Evolutionary conservation across 2,113 vertebrate genomes (phyloP).

Genomic region (Cebus imitator): DNA sequence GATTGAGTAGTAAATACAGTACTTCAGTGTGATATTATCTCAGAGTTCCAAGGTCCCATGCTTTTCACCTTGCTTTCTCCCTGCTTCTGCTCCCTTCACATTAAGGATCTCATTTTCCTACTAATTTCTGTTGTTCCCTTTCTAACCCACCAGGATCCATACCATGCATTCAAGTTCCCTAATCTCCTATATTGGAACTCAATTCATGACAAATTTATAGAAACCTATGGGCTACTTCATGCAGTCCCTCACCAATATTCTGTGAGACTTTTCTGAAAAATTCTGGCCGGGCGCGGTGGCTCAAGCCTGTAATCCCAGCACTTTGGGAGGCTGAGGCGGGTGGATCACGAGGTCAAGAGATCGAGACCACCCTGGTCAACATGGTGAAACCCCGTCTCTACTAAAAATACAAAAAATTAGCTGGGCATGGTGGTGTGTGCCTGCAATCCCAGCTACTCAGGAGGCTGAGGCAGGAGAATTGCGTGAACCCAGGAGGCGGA

Average conservation of each 20-base stretch:
- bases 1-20: neutral
- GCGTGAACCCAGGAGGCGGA: no score
- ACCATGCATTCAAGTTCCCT: neutral
- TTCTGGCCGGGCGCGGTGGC: neutral
- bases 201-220: neutral
- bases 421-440: no score
- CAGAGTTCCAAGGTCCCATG: neutral
- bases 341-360: no score
- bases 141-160: neutral
- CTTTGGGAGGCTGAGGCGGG: no score
- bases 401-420: no score
- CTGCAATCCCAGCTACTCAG: no score
- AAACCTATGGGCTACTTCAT: neutral
- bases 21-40: neutral
- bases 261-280: constrained; percentile 8
- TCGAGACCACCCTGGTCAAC: no score
- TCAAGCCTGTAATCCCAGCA: no score
- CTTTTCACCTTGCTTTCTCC: neutral
- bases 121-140: neutral
- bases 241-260: neutral
- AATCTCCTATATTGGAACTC: neutral
- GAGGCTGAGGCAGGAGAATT: no score
- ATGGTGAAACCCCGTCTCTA: no score
- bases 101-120: neutral
- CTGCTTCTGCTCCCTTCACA: neutral